These are phyloP conservation scores for Phortica okadai DNA, from an alignment of 2,888 invertebrate genomes.

Conservation along the genomic window DNA sequence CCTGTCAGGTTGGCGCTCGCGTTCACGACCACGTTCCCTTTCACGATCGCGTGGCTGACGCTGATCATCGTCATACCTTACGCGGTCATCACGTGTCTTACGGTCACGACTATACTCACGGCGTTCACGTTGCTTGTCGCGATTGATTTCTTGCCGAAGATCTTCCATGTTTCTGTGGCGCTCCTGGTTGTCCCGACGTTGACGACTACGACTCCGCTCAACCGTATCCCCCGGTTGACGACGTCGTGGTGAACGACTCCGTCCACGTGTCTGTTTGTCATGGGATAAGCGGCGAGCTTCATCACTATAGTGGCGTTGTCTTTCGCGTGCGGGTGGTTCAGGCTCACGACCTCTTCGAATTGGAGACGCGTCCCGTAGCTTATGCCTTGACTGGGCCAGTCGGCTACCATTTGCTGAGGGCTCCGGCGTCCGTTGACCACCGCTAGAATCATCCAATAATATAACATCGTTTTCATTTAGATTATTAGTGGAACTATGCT, in stretches of 20 bases:
- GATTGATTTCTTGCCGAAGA: conserved; percentile 76
- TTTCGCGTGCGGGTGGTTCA: conserved; percentile 36
- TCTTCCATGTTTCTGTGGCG: conserved; percentile 75
- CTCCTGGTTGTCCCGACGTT: conserved; percentile 76
- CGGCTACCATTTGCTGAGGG: conserved; percentile 60
- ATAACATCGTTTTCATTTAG: conserved; percentile 79
- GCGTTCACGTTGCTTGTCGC: conserved; percentile 77
- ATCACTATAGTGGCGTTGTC: conserved; percentile 38
- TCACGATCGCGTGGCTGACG: conserved; percentile 41
- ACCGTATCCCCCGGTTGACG: conserved; percentile 38
- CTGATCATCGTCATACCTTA: conserved; percentile 50
- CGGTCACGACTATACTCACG: conserved; percentile 76
- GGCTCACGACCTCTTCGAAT: conserved; percentile 20
- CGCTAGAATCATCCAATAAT: conserved; percentile 82
- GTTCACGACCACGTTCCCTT: conserved; percentile 74
- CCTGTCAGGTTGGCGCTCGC: conserved; percentile 59
- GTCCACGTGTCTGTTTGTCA: conserved; percentile 40
- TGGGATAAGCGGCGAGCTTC: conserved; percentile 42
- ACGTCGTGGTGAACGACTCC: conserved; percentile 59
- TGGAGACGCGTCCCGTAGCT: conserved; percentile 57
- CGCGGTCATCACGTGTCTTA: conserved; percentile 67
- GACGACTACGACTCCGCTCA: conserved; percentile 51
- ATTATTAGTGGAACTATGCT: conserved; percentile 73
- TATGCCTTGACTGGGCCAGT: conserved; percentile 51
- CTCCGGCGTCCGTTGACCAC: conserved; percentile 78